A percentile compares a stretch with the other conserved stretches of the same genome.
These are phyloP conservation scores for Hemibagrus wyckioides DNA, from an alignment of 2,113 vertebrate species.

Conservation along the genomic window DNA sequence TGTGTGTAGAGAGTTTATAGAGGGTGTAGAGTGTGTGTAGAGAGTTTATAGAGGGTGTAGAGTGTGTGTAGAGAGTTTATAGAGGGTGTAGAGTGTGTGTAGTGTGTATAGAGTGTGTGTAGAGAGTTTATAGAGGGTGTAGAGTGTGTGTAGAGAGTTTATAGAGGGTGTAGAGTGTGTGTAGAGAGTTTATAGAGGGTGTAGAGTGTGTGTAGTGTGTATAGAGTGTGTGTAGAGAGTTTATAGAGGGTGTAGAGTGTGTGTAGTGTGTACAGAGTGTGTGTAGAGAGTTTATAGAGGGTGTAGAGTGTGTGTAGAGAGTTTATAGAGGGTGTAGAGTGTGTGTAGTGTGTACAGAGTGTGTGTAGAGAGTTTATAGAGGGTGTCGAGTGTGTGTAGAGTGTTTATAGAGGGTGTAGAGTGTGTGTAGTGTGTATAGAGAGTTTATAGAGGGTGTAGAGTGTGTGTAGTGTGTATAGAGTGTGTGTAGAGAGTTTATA, in stretches of 20 bases:
- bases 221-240: slow-evolving; percentile 39
- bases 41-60: no score
- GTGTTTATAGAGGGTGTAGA: slow-evolving; percentile 39
- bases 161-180: no score
- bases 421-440: slow-evolving; percentile 46
- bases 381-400: no score
- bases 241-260: slow-evolving; percentile 37
- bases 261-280: slow-evolving; percentile 36
- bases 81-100: slow-evolving; percentile 40
- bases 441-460: no score
- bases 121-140: no score
- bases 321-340: no score
- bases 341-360: slow-evolving; percentile 38
- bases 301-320: slow-evolving; percentile 38
- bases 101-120: slow-evolving; percentile 40
- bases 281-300: no score
- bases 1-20: slow-evolving; percentile 46
- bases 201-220: slow-evolving; percentile 39
- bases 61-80: slow-evolving; percentile 42
- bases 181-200: no score
- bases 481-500: slow-evolving; percentile 46
- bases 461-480: slow-evolving; percentile 38
- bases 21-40: slow-evolving; percentile 40
- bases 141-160: slow-evolving; percentile 40
- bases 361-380: no score